Conservation (phyloP, 2,888 invertebrate species). For the Cheilosia grossa region DNA sequence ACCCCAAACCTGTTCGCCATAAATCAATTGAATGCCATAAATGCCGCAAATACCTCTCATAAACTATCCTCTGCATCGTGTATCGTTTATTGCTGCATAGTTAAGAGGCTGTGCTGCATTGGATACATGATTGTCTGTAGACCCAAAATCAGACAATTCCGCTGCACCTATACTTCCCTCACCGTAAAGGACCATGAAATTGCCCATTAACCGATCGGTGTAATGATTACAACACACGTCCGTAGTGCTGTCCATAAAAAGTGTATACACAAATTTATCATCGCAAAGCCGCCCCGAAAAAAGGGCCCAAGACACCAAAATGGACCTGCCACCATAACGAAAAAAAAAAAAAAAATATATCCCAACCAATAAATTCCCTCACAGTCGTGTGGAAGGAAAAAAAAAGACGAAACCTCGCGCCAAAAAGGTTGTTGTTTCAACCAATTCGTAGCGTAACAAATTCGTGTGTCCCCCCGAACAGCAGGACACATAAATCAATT, state of each 20-base stretch:
- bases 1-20: conserved; percentile 9
- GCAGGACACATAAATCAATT: conserved; percentile 66
- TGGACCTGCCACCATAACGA: conserved; percentile 59
- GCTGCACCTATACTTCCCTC: neutral
- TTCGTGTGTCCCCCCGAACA: conserved; percentile 58
- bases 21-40: conserved; percentile 35
- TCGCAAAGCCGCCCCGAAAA: conserved; percentile 17
- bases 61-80: conserved; percentile 7
- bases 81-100: conserved; percentile 24
- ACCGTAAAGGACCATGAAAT: conserved; percentile 34
- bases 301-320: conserved; percentile 9
- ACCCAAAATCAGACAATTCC: neutral
- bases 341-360: conserved; percentile 59
- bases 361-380: conserved; percentile 37
- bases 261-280: conserved; percentile 46
- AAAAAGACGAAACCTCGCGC: conserved; percentile 13
- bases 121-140: neutral
- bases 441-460: conserved; percentile 70
- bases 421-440: conserved; percentile 58
- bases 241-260: conserved; percentile 35
- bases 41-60: conserved; percentile 25
- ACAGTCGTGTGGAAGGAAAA: neutral
- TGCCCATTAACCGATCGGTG: conserved; percentile 31
- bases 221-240: conserved; percentile 37
- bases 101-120: conserved; percentile 5